These are phyloP conservation scores for Aurelia coerulea DNA, from an alignment of 30 jellyfish, hydroid and myxozoan species.

Conservation along the genomic window DNA sequence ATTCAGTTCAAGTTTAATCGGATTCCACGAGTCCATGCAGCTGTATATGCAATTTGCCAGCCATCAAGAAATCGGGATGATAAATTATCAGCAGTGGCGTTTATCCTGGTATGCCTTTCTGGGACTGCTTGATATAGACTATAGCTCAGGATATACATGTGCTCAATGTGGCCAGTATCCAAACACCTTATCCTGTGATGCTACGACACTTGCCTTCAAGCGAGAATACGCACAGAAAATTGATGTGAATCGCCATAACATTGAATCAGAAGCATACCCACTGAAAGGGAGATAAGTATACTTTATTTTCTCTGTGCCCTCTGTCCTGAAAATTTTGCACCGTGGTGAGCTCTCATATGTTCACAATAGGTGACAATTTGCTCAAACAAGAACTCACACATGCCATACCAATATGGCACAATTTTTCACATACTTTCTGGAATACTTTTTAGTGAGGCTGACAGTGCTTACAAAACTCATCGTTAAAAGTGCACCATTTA, in stretches of 20 bases:
- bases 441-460: too few relatives aligned
- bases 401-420: neutral
- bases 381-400: neutral
- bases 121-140: slow-evolving; percentile 34
- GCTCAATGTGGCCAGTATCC: slow-evolving; percentile 19
- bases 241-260: too few relatives aligned
- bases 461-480: too few relatives aligned
- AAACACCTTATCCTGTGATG: slow-evolving; percentile 6
- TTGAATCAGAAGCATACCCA: too few relatives aligned
- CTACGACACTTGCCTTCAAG: slow-evolving; percentile 21
- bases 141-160: neutral
- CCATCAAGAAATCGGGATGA: neutral
- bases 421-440: too few relatives aligned
- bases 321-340: too few relatives aligned
- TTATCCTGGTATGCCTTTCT: slow-evolving; percentile 23
- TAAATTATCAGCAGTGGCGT: slow-evolving; percentile 37
- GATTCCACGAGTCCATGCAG: slow-evolving; percentile 12
- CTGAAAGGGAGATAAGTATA: too few relatives aligned
- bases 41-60: slow-evolving; percentile 14
- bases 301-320: too few relatives aligned
- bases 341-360: too few relatives aligned
- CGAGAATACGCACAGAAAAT: slow-evolving; percentile 11
- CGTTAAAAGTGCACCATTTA: too few relatives aligned
- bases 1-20: slow-evolving; percentile 25
- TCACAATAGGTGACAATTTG: neutral